Base-by-base conservation (phyloP, 2,888 invertebrate species). In the Diarsia brunnea region DNA sequence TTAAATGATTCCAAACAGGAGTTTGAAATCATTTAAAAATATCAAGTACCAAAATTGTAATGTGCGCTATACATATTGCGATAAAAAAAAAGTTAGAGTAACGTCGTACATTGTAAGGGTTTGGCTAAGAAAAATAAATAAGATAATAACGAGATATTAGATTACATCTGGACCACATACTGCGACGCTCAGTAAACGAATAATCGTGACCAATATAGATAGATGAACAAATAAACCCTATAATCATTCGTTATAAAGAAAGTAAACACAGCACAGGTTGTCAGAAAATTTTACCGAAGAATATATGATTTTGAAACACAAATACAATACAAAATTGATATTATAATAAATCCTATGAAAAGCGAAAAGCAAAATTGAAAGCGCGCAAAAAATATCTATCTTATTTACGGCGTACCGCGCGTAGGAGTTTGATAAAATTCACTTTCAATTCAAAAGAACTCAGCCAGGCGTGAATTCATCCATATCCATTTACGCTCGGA, bases 401-500 rank as follows among this genome's bases (percentile, higher is more conserved):
- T 89, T 90, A 88, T 91, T 91, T 89, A 88, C 82, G 75, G 84
- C 82, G 88, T 90, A 82, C 82, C 74, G 86, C 74, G 86, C 82
- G 90, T 91, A 84, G 89, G 90, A 86, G 88, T 83, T 81, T 86
- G 88, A 87, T 89, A 89, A 88, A 89, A 91, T 91, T 90, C 89
- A 91, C 89, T 85, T 89, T 87, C 90, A 89, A 90, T 92, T 91
- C 89, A 90, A 92, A 90, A 89, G 92, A 90, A 92, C 88, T 89
- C 90, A 91, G 85, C 83, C 89, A 89, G 85, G 87, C 91, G 90
- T 88, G 88, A 90, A 92, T 92, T 88, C 89, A 91, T 91, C 89
- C 87, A 91, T 92, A 93, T 91, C 92, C 90, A 90, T 92, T 92
- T 91, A 91, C 90, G 89, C 84, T 89, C 82, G 88, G 88, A 90